phyloP scores from a whole-genome alignment of 1,140 invertebrate species.

The Sminthurinus signatus region DNA sequence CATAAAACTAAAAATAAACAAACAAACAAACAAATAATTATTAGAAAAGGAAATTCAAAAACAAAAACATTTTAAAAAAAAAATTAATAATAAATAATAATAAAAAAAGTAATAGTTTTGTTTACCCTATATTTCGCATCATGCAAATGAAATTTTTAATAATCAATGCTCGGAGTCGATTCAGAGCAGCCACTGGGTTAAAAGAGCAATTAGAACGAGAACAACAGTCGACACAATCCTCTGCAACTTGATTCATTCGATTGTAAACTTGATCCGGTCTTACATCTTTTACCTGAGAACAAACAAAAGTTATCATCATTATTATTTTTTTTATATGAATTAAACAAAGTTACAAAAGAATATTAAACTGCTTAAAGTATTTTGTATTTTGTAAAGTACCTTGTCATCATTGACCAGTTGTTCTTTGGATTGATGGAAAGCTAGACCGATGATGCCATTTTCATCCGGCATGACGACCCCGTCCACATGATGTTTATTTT shows the following conservation, averaged over 20 bases:
- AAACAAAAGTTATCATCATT: background rate
- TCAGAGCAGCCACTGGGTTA: conserved; percentile 24
- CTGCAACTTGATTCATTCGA: conserved; percentile 29
- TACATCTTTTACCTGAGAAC: conserved; percentile 8
- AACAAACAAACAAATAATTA: no score
- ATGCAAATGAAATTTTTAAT: conserved; percentile 89
- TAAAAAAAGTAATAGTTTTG: conserved; percentile 23
- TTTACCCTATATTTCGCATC: conserved; percentile 85
- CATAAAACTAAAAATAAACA: conserved; percentile 61
- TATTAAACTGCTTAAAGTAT: no score
- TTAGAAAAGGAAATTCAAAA: conserved; percentile 1
- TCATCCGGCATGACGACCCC: conserved; percentile 54
- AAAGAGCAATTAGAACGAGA: conserved; percentile 53
- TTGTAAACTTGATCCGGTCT: conserved; percentile 4
- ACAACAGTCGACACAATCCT: conserved; percentile 51
- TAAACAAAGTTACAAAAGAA: background rate
- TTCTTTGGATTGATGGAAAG: conserved; percentile 80
- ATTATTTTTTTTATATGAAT: no score
- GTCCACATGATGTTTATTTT: conserved; percentile 22
- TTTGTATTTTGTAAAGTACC: background rate
- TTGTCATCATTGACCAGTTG: conserved; percentile 20
- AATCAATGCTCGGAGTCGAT: conserved; percentile 71
- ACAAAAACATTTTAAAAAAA: background rate
- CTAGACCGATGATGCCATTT: conserved; percentile 72
- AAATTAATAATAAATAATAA: background rate